Evolutionary conservation across 2,797 vertebrate species (phyloP).

Genomic region (Sarcoramphus papa): DNA sequence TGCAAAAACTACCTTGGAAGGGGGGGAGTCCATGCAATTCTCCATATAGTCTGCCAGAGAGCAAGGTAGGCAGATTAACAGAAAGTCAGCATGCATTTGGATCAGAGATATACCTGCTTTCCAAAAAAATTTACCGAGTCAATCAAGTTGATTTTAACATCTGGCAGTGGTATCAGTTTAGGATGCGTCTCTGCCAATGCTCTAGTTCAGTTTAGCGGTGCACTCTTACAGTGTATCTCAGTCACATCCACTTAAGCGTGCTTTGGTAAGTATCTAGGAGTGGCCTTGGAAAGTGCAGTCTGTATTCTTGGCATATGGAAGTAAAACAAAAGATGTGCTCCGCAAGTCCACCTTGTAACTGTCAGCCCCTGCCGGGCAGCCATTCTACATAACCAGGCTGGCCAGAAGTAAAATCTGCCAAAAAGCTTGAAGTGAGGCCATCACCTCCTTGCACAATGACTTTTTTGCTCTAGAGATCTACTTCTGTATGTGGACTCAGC

Average conservation of each 20-base stretch:
- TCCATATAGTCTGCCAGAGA: neutral
- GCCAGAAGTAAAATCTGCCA: neutral
- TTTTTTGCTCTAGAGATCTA: neutral
- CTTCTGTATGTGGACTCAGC: neutral
- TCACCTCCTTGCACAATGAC: neutral
- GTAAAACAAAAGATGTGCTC: neutral
- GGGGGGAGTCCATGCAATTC: fast-evolving
- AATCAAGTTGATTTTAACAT: neutral
- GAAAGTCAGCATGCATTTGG: neutral
- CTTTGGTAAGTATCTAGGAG: neutral
- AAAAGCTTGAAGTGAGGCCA: neutral
- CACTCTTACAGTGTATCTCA: neutral
- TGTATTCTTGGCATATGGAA: neutral
- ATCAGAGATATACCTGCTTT: neutral
- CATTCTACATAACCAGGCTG: neutral
- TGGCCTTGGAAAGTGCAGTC: neutral
- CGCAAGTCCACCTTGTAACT: neutral
- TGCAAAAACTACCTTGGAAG: neutral
- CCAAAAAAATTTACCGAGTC: neutral
- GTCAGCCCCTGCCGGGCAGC: neutral
- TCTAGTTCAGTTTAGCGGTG: neutral
- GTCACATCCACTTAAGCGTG: neutral
- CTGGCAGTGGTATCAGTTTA: neutral
- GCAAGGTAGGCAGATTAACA: neutral
- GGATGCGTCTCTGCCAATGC: neutral